Base-by-base conservation (phyloP, 2,113 vertebrate species). In the Sturnus vulgaris region DNA sequence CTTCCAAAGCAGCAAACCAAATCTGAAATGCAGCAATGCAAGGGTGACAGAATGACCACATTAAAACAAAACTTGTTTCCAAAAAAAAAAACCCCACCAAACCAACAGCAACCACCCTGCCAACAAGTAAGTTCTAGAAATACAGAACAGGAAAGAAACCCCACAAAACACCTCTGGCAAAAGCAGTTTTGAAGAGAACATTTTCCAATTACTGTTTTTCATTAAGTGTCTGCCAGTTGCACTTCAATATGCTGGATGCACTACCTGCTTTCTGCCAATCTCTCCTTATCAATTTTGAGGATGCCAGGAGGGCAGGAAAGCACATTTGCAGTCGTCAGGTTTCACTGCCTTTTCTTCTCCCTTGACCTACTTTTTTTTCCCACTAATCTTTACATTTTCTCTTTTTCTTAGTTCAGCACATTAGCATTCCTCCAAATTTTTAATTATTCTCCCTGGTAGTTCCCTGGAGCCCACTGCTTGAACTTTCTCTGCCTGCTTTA, bases 341-440 rank as follows among this genome's bases (percentile, higher is more conserved):
- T 93, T 81, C 85, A 59, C 12, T 77, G 59, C 28, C 27, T 95
- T 92, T 90, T 82, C 52, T 71, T 60, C 31, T 96, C 56, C 75
- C 75, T 79, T 87, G 55, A 95, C 85, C 55, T 95, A 73, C 11
- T 60, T 82, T 91, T 88, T 95, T 11, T 8, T 12, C 3, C 8
- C 13, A 30, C 33, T 88, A 72, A 82, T 85, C 64, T 94, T 86
- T 59, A 77, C 5, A 22, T 73, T 92, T 95, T 73, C n/a, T 37
- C 63, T 66, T 88, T 85, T 65, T 75, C 47, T 91, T 90, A 60
- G 40, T 86, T 96, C 64, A 88, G 68, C 79, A 78, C 28, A 72
- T 83, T 88, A 96, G 18, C 56, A 71, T 88, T 88, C n/a, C 28
- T 88, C 60, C 60, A 93, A 66, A 56, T 64, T 91, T 91, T 95